Evolutionary conservation across 2,113 vertebrate species (phyloP).

Genomic region (Dissostichus mawsoni): DNA sequence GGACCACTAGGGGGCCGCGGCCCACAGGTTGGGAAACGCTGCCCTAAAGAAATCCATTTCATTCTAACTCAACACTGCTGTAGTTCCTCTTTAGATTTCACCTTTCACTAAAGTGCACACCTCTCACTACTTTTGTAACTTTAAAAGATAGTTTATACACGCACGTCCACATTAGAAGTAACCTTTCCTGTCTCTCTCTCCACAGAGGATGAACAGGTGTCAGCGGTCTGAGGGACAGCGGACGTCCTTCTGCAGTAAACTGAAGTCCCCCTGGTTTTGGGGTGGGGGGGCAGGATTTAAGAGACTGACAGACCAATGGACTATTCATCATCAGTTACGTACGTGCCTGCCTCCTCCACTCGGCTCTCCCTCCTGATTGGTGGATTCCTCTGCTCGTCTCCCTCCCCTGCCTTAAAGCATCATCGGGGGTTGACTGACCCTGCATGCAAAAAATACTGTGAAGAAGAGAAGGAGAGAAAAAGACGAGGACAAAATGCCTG

Average conservation of each 20-base stretch:
- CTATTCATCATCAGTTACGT: constrained; percentile 66
- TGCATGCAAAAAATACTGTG: constrained; percentile 97
- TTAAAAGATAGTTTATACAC: background rate
- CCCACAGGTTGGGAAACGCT: no score
- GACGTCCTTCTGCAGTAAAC: constrained; percentile 67
- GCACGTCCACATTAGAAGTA: background rate
- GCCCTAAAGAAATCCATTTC: background rate
- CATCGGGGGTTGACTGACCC: constrained; percentile 90
- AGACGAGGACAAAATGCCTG: constrained; percentile 67
- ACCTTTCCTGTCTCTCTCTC: constrained; percentile 13
- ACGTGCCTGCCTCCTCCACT: constrained; percentile 85
- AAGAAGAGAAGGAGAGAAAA: constrained; percentile 84
- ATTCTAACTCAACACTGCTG: background rate
- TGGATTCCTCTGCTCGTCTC: constrained; percentile 88
- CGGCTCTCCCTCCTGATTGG: constrained; percentile 84
- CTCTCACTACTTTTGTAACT: background rate
- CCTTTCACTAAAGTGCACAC: background rate
- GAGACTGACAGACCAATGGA: constrained; percentile 76
- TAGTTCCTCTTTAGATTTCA: background rate
- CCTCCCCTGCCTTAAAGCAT: constrained; percentile 98
- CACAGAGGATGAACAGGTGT: constrained; percentile 96
- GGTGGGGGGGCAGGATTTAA: constrained; percentile 84
- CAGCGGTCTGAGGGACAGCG: constrained; percentile 91
- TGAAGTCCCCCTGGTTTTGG: constrained; percentile 71
- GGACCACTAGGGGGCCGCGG: no score